Evolutionary conservation across 1,140 invertebrate species (phyloP), one percentile per base, ranked within the genome.

Genomic region (Frieseomelitta varia): DNA sequence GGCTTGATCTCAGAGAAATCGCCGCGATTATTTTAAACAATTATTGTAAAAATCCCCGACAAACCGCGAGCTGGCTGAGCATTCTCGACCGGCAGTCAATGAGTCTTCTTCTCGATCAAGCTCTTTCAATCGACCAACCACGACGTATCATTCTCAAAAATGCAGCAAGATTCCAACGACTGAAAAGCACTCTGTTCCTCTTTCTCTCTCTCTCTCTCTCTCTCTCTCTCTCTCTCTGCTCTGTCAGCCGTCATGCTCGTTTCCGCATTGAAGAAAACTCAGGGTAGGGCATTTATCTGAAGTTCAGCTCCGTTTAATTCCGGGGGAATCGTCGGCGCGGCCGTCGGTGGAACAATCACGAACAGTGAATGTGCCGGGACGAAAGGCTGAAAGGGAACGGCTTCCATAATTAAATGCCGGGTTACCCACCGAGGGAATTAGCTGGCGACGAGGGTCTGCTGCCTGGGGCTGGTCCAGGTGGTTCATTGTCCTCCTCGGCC

Each of bases 401-500:
- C 67, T 83, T 87, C 85, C 89, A 92, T 91, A 92, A 92, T 93
- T 92, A 88, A 88, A 88, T 75, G 65, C 71, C 6, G 75, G 63
- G 21, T 55, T 88, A 91, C 91, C 90, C 84, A 94, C 94, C 93
- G 63, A 94, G 89, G 11, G 93, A 91, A 90, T 92, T 92, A 56
- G 89, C 89, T 24, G 94, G 94, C 27, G 94, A 95, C 67, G 93
- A 92, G 61, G 94, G 94, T 90, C 94, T 91, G 81, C 94, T 95
- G 80, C 92, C 89, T 0, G 94, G 94, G 61, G 94, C 94, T 10
- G 94, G 94, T 80, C 93, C 94, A 19, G 94, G 94, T 67, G 94
- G 94, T 90, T 95, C 94, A 87, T 95, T 94, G 72, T 94, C 94
- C 63, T 94, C 94, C 39, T 94, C 94, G 21, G 88, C 86, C 53